Percentiles rank a stretch among this genome's conserved stretches.
phyloP scores from a whole-genome alignment of 1,140 invertebrate species.

The Caenorhabditis remanei region DNA sequence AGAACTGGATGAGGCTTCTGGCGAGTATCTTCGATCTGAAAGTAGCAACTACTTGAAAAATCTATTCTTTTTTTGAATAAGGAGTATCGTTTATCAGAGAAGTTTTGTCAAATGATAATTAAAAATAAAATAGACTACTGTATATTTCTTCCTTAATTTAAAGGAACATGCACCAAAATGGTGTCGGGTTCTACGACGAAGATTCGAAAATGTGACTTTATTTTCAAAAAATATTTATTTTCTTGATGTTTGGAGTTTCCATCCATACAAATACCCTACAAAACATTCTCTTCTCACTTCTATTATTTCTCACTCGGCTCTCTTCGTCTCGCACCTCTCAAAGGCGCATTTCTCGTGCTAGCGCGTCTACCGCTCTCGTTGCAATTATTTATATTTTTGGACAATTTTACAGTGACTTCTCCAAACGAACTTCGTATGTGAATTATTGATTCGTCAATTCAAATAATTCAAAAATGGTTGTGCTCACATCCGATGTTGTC shows the following conservation, averaged over 20 bases:
- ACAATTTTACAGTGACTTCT: not conserved
- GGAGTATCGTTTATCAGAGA: not conserved
- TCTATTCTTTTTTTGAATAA: too few species aligned
- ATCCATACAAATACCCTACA: too few species aligned
- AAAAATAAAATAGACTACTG: not conserved
- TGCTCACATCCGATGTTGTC: constrained; percentile 22
- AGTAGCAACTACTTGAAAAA: not conserved
- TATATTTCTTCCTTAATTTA: not conserved
- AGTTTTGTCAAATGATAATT: not conserved
- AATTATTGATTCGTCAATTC: not conserved
- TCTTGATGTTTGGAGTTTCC: not conserved
- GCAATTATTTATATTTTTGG: not conserved
- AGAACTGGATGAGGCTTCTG: not conserved
- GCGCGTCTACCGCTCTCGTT: not conserved
- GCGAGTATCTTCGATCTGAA: constrained; percentile 7
- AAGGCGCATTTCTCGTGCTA: not conserved
- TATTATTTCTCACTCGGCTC: too few species aligned
- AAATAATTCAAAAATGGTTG: not conserved
- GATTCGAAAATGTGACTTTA: not conserved
- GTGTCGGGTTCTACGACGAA: too few species aligned
- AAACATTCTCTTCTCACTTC: too few species aligned
- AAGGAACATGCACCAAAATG: too few species aligned
- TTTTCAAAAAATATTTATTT: not conserved
- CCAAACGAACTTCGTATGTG: not conserved
- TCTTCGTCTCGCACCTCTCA: not conserved